Percentiles rank a stretch among this genome's conserved stretches.
Conservation (phyloP, 2,888 invertebrate species). For the Brachylomia viminalis region DNA sequence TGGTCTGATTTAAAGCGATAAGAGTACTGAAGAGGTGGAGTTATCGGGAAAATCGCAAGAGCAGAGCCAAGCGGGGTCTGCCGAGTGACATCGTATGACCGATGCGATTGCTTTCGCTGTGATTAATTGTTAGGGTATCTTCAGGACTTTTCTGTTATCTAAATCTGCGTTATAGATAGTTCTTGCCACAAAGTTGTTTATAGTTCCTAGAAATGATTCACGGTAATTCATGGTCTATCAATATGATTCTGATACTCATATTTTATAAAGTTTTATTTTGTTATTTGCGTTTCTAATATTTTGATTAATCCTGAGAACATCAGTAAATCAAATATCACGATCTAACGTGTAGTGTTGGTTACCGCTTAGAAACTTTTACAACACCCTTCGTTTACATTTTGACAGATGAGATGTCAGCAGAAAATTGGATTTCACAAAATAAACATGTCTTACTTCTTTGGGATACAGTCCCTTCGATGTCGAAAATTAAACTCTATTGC, state of each 20-base stretch:
- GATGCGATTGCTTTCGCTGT: slow-evolving; percentile 60
- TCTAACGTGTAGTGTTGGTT: slow-evolving; percentile 59
- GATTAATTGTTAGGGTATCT: slow-evolving; percentile 61
- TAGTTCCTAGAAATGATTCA: slow-evolving; percentile 51
- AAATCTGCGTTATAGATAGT: slow-evolving; percentile 43
- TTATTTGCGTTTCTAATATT: slow-evolving; percentile 14
- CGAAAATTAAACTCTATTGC: slow-evolving; percentile 63
- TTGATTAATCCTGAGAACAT: slow-evolving; percentile 22
- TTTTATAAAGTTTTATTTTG: neutral
- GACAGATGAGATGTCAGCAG: slow-evolving; percentile 89
- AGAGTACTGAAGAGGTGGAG: slow-evolving; percentile 53
- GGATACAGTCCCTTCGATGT: slow-evolving; percentile 54
- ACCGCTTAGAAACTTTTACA: slow-evolving; percentile 77
- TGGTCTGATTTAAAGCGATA: slow-evolving; percentile 62
- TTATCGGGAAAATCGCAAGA: slow-evolving; percentile 57
- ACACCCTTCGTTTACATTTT: slow-evolving; percentile 81
- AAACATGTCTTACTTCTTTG: slow-evolving; percentile 84
- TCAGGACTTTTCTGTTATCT: slow-evolving; percentile 50
- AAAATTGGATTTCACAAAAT: slow-evolving; percentile 90
- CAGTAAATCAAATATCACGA: slow-evolving; percentile 55
- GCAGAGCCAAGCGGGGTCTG: slow-evolving; percentile 43
- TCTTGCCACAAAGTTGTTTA: slow-evolving; percentile 40
- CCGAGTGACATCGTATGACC: slow-evolving; percentile 56
- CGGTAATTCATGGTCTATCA: slow-evolving; percentile 36
- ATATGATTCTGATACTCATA: slow-evolving; percentile 35